Evolutionary conservation across 2,113 vertebrate genomes (phyloP).

Genomic region (Calidris pygmaea): DNA sequence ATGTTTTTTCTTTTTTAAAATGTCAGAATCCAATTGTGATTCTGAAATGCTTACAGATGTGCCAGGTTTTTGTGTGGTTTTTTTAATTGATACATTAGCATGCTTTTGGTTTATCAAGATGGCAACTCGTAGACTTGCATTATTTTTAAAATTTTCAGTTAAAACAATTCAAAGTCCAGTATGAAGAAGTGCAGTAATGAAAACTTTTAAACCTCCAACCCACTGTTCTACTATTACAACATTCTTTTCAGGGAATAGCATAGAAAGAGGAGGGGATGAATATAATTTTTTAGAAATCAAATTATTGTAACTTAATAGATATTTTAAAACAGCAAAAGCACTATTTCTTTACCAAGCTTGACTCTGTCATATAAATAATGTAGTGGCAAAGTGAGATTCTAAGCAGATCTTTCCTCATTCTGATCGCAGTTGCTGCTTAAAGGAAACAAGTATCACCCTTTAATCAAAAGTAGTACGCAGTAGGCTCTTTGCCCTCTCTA

Average conservation of each 20-base stretch:
- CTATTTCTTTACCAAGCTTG: neutral
- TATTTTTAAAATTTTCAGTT: neutral
- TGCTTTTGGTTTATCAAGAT: neutral
- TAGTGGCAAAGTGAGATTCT: neutral
- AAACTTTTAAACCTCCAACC: neutral
- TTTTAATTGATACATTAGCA: neutral
- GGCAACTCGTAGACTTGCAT: neutral
- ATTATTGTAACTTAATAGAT: neutral
- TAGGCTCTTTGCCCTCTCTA: neutral
- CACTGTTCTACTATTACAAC: neutral
- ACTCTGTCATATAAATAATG: neutral
- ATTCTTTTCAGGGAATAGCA: neutral
- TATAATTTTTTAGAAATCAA: neutral
- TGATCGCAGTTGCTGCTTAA: neutral
- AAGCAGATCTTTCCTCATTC: neutral
- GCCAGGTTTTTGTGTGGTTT: neutral
- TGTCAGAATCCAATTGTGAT: neutral
- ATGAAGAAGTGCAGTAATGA: neutral
- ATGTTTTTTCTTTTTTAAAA: neutral
- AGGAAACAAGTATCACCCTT: neutral
- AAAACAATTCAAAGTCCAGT: neutral
- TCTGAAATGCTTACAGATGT: neutral
- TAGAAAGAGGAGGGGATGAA: neutral
- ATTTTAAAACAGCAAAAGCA: neutral
- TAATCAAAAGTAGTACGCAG: neutral